Evolutionary conservation across 2,113 vertebrate genomes (phyloP).

Genomic region (Calonectris borealis): DNA sequence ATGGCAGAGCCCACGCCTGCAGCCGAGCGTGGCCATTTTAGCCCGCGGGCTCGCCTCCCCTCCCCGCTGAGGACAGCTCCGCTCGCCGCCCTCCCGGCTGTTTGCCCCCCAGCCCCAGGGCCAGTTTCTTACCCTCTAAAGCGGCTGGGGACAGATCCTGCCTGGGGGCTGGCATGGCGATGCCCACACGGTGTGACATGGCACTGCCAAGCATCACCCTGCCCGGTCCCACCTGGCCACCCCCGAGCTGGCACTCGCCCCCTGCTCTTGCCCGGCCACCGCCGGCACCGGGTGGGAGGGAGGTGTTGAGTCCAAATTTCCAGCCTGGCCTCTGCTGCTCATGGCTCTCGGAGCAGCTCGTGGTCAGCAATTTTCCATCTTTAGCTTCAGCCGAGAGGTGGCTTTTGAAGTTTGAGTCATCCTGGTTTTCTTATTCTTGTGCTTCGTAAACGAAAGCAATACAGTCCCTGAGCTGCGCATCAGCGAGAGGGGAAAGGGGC

Average conservation of each 20-base stretch:
- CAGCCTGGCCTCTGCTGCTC: background rate
- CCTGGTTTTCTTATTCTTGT: background rate
- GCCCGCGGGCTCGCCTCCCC: background rate
- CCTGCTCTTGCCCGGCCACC: rapidly evolving
- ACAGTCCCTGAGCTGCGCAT: rapidly evolving
- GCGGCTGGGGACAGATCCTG: background rate
- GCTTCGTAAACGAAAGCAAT: background rate
- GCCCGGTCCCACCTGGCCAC: background rate
- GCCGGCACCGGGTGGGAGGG: background rate
- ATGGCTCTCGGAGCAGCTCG: background rate
- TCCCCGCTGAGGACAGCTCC: background rate
- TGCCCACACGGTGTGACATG: background rate
- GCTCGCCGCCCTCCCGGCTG: background rate
- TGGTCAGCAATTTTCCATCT: background rate
- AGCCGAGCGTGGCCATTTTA: background rate
- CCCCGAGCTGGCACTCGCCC: background rate
- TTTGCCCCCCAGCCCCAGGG: background rate
- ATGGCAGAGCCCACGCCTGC: background rate
- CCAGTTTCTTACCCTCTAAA: background rate
- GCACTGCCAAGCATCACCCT: background rate
- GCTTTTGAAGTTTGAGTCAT: background rate
- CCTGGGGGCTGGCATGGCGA: background rate
- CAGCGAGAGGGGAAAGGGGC: background rate
- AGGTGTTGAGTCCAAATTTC: background rate
- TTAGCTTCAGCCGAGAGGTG: background rate